phyloP scores from a whole-genome alignment of 2,113 vertebrate species.

The Pungitius pungitius region DNA sequence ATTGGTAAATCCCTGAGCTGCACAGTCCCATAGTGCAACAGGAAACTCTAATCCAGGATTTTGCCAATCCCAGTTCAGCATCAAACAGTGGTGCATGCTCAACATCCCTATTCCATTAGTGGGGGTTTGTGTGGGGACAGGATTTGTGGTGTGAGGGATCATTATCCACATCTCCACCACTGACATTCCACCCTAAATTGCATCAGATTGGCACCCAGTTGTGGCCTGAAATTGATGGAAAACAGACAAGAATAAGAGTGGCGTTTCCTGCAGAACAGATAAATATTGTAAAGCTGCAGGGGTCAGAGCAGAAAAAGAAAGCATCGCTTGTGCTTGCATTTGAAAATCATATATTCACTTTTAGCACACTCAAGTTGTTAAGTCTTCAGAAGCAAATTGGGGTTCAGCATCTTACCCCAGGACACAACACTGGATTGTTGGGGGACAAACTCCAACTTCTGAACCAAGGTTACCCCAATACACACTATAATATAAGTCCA shows the following conservation, averaged over 20 bases:
- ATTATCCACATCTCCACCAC: constrained; percentile 38
- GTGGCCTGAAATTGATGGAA: constrained; percentile 50
- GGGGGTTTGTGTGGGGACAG: background rate
- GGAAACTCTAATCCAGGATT: constrained; percentile 76
- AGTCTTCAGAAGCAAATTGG: too few species aligned
- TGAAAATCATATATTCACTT: background rate
- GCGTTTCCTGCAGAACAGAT: constrained; percentile 28
- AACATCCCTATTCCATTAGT: constrained; percentile 34
- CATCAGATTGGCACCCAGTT: constrained; percentile 48
- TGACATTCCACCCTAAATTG: constrained; percentile 44
- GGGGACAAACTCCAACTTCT: too few species aligned
- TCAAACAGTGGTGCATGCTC: constrained; percentile 32
- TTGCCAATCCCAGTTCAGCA: constrained; percentile 68
- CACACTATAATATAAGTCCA: background rate
- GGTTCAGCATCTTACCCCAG: too few species aligned
- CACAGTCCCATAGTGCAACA: constrained; percentile 50
- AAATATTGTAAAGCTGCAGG: constrained; percentile 30
- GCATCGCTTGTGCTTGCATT: background rate
- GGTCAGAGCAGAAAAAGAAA: background rate
- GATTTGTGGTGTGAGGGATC: constrained; percentile 3
- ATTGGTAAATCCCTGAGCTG: constrained; percentile 45
- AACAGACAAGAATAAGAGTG: constrained; percentile 30
- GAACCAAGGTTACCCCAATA: background rate
- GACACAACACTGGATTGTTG: too few species aligned
- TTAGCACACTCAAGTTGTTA: background rate